phyloP scores from a whole-genome alignment of 2,888 invertebrate species.

The Aethes cnicana region DNA sequence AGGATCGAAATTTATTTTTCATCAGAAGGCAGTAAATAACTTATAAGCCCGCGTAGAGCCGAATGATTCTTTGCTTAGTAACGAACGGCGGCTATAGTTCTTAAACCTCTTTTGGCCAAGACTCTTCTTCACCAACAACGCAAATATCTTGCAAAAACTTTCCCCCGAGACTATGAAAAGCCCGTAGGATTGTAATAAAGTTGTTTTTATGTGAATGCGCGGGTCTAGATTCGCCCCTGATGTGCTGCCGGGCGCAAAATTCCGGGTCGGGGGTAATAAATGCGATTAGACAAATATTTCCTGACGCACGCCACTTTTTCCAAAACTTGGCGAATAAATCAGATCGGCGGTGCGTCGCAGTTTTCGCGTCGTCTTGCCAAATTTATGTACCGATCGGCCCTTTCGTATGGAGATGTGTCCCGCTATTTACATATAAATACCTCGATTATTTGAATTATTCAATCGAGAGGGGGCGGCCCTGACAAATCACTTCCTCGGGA shows the following conservation, averaged over 20 bases:
- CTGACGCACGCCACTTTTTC: constrained; percentile 79
- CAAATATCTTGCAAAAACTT: constrained; percentile 22
- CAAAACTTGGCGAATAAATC: constrained; percentile 80
- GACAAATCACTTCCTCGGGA: constrained; percentile 82
- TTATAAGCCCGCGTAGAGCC: too few species aligned
- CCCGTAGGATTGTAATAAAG: constrained; percentile 28
- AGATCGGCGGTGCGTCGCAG: constrained; percentile 80
- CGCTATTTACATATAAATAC: constrained; percentile 83
- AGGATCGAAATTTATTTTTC: too few species aligned
- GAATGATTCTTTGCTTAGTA: too few species aligned
- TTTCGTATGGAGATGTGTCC: constrained; percentile 82
- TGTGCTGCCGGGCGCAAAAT: constrained; percentile 67
- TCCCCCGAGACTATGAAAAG: constrained; percentile 21
- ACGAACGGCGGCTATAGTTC: background rate
- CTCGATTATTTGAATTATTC: constrained; percentile 83
- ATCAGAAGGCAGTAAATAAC: too few species aligned
- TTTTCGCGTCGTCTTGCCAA: constrained; percentile 81
- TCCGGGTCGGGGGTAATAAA: constrained; percentile 69
- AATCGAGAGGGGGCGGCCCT: constrained; percentile 82
- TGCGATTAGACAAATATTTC: constrained; percentile 82
- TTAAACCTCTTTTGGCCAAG: too few species aligned
- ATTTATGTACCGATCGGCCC: constrained; percentile 82
- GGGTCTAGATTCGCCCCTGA: constrained; percentile 49
- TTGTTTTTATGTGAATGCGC: constrained; percentile 43
- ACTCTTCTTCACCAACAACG: background rate